Evolutionary conservation across 2,888 invertebrate species (phyloP).

Genomic region (Tridacna crocea): DNA sequence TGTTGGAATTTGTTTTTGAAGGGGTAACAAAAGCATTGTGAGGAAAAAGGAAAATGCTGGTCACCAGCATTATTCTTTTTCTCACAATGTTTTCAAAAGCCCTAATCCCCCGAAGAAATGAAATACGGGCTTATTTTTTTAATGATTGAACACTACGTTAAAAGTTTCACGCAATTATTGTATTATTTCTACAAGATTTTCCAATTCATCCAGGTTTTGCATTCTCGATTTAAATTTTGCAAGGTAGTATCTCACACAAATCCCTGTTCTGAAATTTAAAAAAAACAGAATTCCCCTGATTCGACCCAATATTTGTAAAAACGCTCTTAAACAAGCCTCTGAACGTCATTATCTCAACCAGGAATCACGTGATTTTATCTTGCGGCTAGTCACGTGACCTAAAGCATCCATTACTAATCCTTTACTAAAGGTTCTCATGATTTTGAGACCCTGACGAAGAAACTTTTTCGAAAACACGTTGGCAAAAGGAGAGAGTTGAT

Average conservation of each 20-base stretch:
- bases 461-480: too few species aligned
- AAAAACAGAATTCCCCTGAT: background rate
- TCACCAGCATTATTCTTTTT: background rate
- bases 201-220: too few species aligned
- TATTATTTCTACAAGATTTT: too few species aligned
- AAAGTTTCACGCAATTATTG: too few species aligned
- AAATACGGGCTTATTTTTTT: too few species aligned
- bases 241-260: background rate
- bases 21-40: background rate
- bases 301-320: background rate
- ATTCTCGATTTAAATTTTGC: too few species aligned
- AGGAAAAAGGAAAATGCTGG: background rate
- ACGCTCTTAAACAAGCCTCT: background rate
- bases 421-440: too few species aligned
- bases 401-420: background rate
- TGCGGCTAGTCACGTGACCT: conserved; percentile 2
- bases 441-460: too few species aligned
- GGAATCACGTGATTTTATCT: conserved; percentile 8
- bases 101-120: too few species aligned
- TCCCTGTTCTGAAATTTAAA: background rate
- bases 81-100: background rate
- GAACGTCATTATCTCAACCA: background rate
- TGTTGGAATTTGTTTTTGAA: too few species aligned
- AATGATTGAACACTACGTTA: too few species aligned
- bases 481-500: too few species aligned